Evolutionary conservation across 2,797 vertebrate genomes (phyloP), one percentile per base, ranked within the genome.

Genomic region (Philypnodon macrostomus): DNA sequence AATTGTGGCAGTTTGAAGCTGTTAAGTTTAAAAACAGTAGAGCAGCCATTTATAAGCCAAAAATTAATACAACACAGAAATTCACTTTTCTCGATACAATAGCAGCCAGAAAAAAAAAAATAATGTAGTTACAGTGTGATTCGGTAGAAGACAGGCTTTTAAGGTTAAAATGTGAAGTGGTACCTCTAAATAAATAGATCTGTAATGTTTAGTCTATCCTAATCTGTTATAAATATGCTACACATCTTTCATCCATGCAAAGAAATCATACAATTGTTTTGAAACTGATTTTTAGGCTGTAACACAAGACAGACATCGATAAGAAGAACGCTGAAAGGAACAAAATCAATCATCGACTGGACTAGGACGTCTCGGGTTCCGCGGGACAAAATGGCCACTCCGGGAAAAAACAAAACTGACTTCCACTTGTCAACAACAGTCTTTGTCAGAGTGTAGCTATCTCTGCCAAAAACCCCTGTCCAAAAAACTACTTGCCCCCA

Each of bases 1-100:
- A 67, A 52, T 66, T 65, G 82, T 88, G 85, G 87, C 87, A 87
- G 85, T 85, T 85, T 46, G 72, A 85, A 85, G 85, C 86, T 88
- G 77, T 83, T 35, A 53, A 70, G 71, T 64, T 23, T 24, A 41
- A 66, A 75, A 59, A 81, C 73, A 79, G 67, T 78, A 73, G 73
- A 86, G 84, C 85, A 87, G 84, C 81, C 78, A 72, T 58, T n/a
- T n/a, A 81, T 12, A 41, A 87, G 83, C 84, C 67, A 66, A 70
- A 38, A 69, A 69, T 73, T 63, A 78, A 81, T 82, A 82, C 59
- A 4, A 80, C 68, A 84, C 72, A 73, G 53, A 71, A 56, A 76
- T 65, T 79, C 63, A 69, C 70, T 68, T 73, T 71, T 72, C 48
- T 75, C 58, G 61, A 82, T 80, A 80, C 54, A 46, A 73, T 86